Conservation (phyloP, 2,797 vertebrate genomes). For the Coregonus ussuriensis region DNA sequence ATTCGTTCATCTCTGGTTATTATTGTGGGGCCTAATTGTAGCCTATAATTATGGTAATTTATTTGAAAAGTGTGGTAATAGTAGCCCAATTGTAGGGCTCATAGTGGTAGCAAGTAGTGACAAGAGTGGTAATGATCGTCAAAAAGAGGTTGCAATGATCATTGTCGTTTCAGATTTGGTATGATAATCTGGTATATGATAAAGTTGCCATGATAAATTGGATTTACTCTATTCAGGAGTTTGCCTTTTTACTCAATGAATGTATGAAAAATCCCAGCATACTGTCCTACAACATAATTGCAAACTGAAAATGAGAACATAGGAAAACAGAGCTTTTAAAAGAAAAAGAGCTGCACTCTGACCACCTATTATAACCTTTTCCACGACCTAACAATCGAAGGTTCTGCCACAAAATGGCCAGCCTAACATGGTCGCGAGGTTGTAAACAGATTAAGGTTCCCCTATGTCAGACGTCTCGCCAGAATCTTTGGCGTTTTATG, state of each 20-base stretch:
- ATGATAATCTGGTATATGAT: no score
- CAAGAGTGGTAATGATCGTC: no score
- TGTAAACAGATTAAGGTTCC: conserved; percentile 75
- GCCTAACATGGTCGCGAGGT: conserved; percentile 46
- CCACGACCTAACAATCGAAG: conserved; percentile 69
- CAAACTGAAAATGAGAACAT: background rate
- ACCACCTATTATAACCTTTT: conserved; percentile 64
- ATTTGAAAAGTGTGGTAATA: no score
- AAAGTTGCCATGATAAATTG: background rate
- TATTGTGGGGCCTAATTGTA: background rate
- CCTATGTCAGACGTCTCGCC: conserved; percentile 79
- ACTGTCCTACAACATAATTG: background rate
- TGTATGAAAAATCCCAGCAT: background rate
- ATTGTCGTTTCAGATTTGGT: background rate
- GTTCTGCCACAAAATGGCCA: conserved; percentile 65
- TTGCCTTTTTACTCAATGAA: background rate
- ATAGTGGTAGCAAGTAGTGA: no score
- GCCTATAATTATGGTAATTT: background rate
- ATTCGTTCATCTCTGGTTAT: background rate
- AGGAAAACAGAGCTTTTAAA: conserved; percentile 45
- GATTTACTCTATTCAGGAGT: background rate
- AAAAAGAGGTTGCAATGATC: no score
- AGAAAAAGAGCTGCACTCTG: conserved; percentile 51
- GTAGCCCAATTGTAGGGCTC: no score
- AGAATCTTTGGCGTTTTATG: conserved; percentile 69